Conservation (phyloP, 2,113 vertebrate species). For the Pseudonaja textilis region DNA sequence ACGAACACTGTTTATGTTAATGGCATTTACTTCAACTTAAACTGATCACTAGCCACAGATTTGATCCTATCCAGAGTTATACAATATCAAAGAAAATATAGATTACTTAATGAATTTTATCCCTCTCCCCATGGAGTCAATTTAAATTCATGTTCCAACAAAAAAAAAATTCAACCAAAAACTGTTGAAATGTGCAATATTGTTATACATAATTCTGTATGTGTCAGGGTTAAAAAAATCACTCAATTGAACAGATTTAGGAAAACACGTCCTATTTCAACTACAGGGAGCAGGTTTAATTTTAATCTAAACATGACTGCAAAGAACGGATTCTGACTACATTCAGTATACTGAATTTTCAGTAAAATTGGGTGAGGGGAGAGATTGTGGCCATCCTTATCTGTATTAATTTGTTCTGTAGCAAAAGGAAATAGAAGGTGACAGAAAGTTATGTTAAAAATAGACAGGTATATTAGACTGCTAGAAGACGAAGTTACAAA, state of each 20-base stretch:
- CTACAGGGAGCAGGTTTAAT: not conserved
- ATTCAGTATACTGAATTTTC: not conserved
- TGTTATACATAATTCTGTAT: not conserved
- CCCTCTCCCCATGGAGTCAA: not conserved
- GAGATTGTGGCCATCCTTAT: accelerated
- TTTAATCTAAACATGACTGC: not conserved
- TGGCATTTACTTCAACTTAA: not conserved
- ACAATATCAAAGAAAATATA: not conserved
- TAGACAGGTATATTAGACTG: not conserved
- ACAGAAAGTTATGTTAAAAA: not conserved
- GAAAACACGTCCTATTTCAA: not conserved
- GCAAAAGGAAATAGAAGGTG: not conserved
- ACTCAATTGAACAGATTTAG: not conserved
- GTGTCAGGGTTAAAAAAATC: not conserved
- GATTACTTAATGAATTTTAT: not conserved
- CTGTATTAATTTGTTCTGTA: accelerated
- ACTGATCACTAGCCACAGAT: not conserved
- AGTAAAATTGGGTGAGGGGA: not conserved
- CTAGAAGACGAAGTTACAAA: not conserved
- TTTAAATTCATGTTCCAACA: not conserved
- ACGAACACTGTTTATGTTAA: not conserved
- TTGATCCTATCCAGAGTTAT: not conserved
- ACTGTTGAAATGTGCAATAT: not conserved
- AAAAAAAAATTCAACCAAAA: not conserved
- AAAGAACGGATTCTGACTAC: not conserved